phyloP scores from a whole-genome alignment of 2,888 invertebrate species.

The Sthenelais limicola region DNA sequence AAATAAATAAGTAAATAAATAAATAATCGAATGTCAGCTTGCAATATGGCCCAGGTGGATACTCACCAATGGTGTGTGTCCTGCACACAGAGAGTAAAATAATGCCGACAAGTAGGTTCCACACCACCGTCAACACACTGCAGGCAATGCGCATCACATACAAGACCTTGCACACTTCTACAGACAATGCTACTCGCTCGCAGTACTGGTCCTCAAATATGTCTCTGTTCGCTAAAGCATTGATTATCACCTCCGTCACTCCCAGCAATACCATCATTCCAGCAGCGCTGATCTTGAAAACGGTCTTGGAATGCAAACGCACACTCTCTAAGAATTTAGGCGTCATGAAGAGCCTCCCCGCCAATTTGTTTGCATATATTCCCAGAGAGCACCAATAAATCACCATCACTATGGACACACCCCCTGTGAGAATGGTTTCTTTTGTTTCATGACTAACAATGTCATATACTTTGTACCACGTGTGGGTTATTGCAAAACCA shows the following conservation, averaged over 20 bases:
- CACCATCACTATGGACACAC: slow-evolving; percentile 66
- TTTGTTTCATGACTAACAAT: slow-evolving; percentile 64
- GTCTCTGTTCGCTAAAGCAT: slow-evolving; percentile 48
- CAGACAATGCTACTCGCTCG: slow-evolving; percentile 35
- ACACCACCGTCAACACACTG: slow-evolving; percentile 68
- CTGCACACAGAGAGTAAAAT: slow-evolving; percentile 72
- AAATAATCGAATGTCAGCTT: too few species aligned
- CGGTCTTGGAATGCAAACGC: slow-evolving; percentile 71
- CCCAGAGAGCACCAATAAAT: slow-evolving; percentile 71
- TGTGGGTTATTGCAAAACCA: slow-evolving; percentile 61
- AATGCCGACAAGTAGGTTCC: slow-evolving; percentile 72
- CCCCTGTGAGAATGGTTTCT: slow-evolving; percentile 68
- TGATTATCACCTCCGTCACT: slow-evolving; percentile 57
- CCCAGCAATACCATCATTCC: slow-evolving; percentile 63
- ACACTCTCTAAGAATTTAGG: slow-evolving; percentile 70
- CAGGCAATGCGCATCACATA: slow-evolving; percentile 65
- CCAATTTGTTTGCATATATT: slow-evolving; percentile 71
- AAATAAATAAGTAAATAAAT: too few species aligned
- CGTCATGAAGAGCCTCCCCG: slow-evolving; percentile 70
- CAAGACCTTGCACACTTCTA: slow-evolving; percentile 53
- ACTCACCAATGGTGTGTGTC: slow-evolving; percentile 73
- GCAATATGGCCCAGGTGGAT: too few species aligned
- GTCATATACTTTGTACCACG: slow-evolving; percentile 65
- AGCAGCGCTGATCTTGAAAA: slow-evolving; percentile 71
- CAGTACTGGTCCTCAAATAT: slow-evolving; percentile 34